These are phyloP conservation scores for Numenius phaeopus DNA, from an alignment of 2,797 vertebrate species.

Conservation along the genomic window DNA sequence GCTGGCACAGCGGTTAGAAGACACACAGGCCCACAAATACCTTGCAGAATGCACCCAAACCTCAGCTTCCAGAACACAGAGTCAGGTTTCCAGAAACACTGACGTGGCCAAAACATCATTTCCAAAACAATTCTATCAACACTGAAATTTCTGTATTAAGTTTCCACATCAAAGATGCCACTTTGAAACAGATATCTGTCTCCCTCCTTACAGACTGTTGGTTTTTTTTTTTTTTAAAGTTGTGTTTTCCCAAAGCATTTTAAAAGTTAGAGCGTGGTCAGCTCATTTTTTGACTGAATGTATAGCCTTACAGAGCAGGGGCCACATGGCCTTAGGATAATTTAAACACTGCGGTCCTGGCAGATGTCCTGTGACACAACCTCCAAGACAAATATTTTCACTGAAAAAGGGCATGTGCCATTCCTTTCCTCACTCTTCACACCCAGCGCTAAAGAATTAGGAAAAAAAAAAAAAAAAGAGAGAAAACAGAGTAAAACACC, in stretches of 20 bases:
- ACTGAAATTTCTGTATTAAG: not conserved
- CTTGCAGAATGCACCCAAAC: not conserved
- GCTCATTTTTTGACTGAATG: not conserved
- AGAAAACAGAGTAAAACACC: not conserved
- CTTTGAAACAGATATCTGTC: not conserved
- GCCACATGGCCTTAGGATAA: not conserved
- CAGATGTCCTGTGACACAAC: not conserved
- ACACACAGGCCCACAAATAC: not conserved
- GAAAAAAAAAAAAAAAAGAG: not conserved
- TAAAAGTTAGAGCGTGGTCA: not conserved
- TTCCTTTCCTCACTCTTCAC: not conserved
- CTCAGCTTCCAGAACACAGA: not conserved
- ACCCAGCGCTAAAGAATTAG: not conserved
- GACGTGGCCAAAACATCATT: not conserved
- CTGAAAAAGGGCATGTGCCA: not conserved
- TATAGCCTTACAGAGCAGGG: not conserved
- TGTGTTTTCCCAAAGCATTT: conserved; percentile 10
- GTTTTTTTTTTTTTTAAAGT: not conserved
- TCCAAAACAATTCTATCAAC: not conserved
- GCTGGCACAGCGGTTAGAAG: not conserved
- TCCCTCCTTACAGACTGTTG: not conserved
- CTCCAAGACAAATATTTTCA: conserved; percentile 23
- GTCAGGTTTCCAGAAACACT: not conserved
- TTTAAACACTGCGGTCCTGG: not conserved
- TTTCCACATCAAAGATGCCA: not conserved